These are phyloP conservation scores for Polymixis lichenea DNA, from an alignment of 2,888 invertebrate species.

Conservation along the genomic window DNA sequence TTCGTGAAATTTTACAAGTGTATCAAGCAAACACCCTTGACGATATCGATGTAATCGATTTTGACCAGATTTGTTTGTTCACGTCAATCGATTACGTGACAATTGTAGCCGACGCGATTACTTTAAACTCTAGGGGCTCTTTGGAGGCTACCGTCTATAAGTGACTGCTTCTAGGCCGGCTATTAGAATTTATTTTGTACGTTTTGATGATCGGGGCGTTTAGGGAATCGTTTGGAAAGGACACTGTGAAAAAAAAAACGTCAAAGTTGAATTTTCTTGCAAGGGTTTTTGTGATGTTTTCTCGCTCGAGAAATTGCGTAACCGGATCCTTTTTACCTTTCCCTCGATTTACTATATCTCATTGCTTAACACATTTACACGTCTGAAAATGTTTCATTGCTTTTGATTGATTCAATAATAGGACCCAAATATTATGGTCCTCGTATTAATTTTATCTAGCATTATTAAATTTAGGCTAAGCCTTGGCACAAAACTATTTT, in stretches of 20 bases:
- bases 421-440: too few species aligned
- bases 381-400: too few species aligned
- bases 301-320: background rate
- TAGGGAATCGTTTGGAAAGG: constrained; percentile 12
- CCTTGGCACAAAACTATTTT: background rate
- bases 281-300: background rate
- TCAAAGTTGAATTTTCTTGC: background rate
- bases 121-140: constrained; percentile 50
- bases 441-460: too few species aligned
- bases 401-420: too few species aligned
- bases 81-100: constrained; percentile 79
- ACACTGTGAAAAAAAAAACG: background rate
- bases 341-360: background rate
- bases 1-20: constrained; percentile 1
- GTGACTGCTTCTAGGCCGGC: constrained; percentile 34
- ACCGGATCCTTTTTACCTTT: background rate
- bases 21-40: constrained; percentile 65
- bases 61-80: constrained; percentile 77
- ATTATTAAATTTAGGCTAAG: background rate
- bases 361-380: background rate
- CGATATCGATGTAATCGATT: constrained; percentile 75
- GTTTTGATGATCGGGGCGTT: constrained; percentile 29
- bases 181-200: constrained; percentile 45
- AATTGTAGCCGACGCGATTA: constrained; percentile 64
- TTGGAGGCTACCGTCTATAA: constrained; percentile 43